Evolutionary conservation across 2,797 vertebrate species (phyloP).

Genomic region (Rhynchonycteris naso): DNA sequence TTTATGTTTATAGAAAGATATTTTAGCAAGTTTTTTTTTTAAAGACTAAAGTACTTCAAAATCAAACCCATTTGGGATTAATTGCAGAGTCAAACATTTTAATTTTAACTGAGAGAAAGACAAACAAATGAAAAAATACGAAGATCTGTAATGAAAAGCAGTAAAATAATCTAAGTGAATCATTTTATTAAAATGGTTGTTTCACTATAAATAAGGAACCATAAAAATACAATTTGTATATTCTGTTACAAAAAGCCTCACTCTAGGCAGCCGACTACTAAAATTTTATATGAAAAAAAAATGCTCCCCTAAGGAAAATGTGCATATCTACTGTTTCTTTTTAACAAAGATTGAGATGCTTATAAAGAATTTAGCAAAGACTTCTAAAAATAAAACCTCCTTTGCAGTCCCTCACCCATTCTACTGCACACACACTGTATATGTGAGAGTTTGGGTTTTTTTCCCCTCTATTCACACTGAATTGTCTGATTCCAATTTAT

Average conservation of each 20-base stretch:
- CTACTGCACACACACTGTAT: neutral
- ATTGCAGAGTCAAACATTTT: constrained; percentile 69
- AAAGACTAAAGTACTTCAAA: constrained; percentile 54
- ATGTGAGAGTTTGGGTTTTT: neutral
- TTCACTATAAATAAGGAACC: constrained; percentile 83
- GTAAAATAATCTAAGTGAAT: constrained; percentile 82
- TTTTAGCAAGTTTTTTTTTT: constrained; percentile 53
- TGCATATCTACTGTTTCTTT: constrained; percentile 76
- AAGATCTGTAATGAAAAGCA: constrained; percentile 78
- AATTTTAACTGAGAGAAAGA: constrained; percentile 75
- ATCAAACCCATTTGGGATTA: constrained; percentile 68
- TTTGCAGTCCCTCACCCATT: constrained; percentile 2
- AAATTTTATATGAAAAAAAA: constrained; percentile 78
- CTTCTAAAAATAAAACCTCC: constrained; percentile 77
- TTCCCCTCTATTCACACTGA: neutral
- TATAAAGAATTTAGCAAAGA: constrained; percentile 77
- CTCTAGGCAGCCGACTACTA: constrained; percentile 78
- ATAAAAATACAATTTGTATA: constrained; percentile 82
- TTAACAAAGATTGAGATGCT: constrained; percentile 78
- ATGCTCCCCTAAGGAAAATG: constrained; percentile 77
- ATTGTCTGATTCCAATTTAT: constrained; percentile 72
- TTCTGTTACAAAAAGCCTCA: constrained; percentile 74
- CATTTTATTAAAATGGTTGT: constrained; percentile 79
- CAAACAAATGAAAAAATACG: constrained; percentile 76
- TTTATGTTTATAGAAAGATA: constrained; percentile 45